Evolutionary conservation across 2,888 invertebrate genomes (phyloP).

Genomic region (Heliconius cydno): DNA sequence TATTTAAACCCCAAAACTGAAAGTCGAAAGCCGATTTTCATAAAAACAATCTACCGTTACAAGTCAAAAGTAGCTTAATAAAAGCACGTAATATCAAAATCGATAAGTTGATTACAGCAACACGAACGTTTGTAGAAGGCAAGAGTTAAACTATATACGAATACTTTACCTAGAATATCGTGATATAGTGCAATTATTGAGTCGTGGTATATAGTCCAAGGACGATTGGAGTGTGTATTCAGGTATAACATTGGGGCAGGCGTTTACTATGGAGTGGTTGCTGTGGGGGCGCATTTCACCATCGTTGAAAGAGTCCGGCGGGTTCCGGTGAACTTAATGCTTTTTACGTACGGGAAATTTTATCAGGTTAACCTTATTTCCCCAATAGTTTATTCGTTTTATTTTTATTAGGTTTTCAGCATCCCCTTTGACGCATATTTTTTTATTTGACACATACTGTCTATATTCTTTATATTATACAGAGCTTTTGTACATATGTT

Average conservation of each 20-base stretch:
- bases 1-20: constrained; percentile 15
- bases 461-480: no score
- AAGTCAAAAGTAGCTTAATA: constrained; percentile 48
- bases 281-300: constrained; percentile 23
- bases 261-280: constrained; percentile 28
- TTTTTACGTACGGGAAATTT: constrained; percentile 3
- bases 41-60: constrained; percentile 31
- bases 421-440: not conserved
- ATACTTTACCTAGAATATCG: constrained; percentile 59
- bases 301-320: not conserved
- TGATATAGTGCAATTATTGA: constrained; percentile 77
- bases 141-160: constrained; percentile 54
- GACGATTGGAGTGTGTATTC: constrained; percentile 53
- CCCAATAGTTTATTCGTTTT: not conserved
- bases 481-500: no score
- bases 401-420: not conserved
- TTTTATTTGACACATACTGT: no score
- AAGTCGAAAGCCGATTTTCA: constrained; percentile 23
- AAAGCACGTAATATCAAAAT: constrained; percentile 54
- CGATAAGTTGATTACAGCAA: constrained; percentile 55
- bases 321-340: not conserved
- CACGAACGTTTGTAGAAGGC: constrained; percentile 50
- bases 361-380: not conserved
- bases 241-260: constrained; percentile 37
- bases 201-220: constrained; percentile 75